Base-by-base conservation (phyloP, 2,888 invertebrate genomes). In the Sarcophaga variegata region DNA sequence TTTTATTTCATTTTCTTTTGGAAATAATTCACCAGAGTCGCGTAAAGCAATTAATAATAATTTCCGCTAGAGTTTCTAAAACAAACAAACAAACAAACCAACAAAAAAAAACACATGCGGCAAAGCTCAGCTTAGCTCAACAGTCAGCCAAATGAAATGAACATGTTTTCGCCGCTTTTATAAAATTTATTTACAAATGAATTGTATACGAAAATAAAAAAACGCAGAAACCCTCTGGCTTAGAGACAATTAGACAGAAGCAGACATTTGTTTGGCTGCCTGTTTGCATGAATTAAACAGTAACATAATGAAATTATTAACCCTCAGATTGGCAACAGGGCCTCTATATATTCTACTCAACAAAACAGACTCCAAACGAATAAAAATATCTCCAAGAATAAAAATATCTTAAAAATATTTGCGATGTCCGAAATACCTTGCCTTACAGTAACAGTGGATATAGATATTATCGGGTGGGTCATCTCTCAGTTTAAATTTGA, bases 21-120 rank as follows among this genome's bases (percentile, higher is more conserved):
- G 59, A 59, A 62, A 74, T n/a, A 66, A 74, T 74, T 78, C 22
- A 59, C 72, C 22, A 64, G 45, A 59, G 49, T 75, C 79, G 64
- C 63, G 25, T 47, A 60, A 62, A 90, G 89, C 90, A 91, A 91
- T 91, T 91, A 91, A 91, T 91, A 90, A 91, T 91, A 90, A 91
- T 91, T 91, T 91, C 91, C 91, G 91, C 89, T 89, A 45, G 67
- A 72, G 71, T 89, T 88, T 89, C 83, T 37, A 76, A 76, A 89
- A 89, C 87, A 81, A 86, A 87, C 83, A 89, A 83, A 66, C 78
- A 88, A 45, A 85, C 86, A 75, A 83, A 85, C 70, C 85, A 86
- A 86, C 87, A 85, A 22, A 71, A 8, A n/a, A 54, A 27, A 59
- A 54, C 12, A 59, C 37, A 10, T 37, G 37, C 37, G 37, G 37